Evolutionary conservation across 2,888 invertebrate species (phyloP).

Genomic region (Emmelina monodactyla): DNA sequence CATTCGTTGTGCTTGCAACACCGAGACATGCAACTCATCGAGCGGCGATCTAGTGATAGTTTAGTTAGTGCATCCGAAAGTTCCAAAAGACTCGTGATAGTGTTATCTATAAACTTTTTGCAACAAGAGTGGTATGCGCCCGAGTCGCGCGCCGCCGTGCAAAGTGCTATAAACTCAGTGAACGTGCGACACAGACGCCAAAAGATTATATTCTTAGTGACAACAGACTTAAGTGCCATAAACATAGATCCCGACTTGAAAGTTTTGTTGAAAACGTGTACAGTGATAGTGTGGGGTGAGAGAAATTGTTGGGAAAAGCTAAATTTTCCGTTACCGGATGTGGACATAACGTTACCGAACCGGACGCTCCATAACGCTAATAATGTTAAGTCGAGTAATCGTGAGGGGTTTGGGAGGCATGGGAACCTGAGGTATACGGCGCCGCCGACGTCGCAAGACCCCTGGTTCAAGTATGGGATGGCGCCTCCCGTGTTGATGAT

Average conservation of each 20-base stretch:
- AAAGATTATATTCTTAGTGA: constrained; percentile 65
- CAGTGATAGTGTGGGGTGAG: constrained; percentile 81
- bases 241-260: constrained; percentile 78
- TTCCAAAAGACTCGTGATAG: constrained; percentile 77
- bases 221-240: constrained; percentile 67
- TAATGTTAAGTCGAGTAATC: constrained; percentile 53
- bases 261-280: constrained; percentile 75
- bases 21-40: constrained; percentile 68
- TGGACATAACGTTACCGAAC: constrained; percentile 66
- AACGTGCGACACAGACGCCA: constrained; percentile 70
- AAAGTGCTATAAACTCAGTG: constrained; percentile 73
- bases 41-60: constrained; percentile 62
- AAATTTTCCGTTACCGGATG: constrained; percentile 83
- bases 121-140: constrained; percentile 84
- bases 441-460: constrained; percentile 59
- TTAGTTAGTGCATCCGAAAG: constrained; percentile 65
- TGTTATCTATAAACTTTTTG: constrained; percentile 82
- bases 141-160: constrained; percentile 82
- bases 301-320: constrained; percentile 90
- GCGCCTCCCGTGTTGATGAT: constrained; percentile 62
- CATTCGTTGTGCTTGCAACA: constrained; percentile 73
- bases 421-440: constrained; percentile 62
- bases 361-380: constrained; percentile 63
- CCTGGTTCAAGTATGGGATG: constrained; percentile 63
- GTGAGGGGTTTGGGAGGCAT: constrained; percentile 56